Evolutionary conservation across 2,113 vertebrate species (phyloP), one percentile per base, ranked within the genome.

Genomic region (Hydropotes inermis): DNA sequence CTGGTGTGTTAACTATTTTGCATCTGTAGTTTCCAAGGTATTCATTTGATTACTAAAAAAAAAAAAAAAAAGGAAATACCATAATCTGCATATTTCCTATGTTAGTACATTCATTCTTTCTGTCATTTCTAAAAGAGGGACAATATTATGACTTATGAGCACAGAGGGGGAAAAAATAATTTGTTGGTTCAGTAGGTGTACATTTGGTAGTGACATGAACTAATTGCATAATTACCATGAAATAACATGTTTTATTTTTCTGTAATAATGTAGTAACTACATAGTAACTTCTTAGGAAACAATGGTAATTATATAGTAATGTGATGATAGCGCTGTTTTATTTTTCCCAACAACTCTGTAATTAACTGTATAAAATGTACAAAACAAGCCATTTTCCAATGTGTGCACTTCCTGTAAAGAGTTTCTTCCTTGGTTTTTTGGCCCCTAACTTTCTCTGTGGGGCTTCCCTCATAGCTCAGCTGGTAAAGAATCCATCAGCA

Each of bases 161-260:
- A 61, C 11, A 43, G 13, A 84, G 43, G n/a, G 67, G 19, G 0
- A 36, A 94, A 84, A 74, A 93, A 95, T 92, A 70, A 81, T 97
- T 50, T 97, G 91, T 97, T 94, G 89, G 11, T 54, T 84, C 94
- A 96, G 67, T 98, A 96, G 96, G 3, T 33, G 94, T 96, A 97
- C 92, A 55, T 91, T 86, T 3, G 79, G 2, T 94, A 25, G 50
- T 97, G 98, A 89, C 98, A 88, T 88, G 50, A 97, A 21, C 97
- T 97, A 97, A 96, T 98, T 25, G 5, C 95, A 81, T 93, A 84
- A 47, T 94, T 97, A 98, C 28, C n/a, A 89, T 90, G 8, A 98
- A 98, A 98, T 98, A 96, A 97, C 21, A 60, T 93, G 50, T 4
- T 60, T 95, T 98, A 94, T 98, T 98, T 97, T 97, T 91, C 94